phyloP scores from a whole-genome alignment of 2,797 vertebrate species.

The Eulemur rubriventer region DNA sequence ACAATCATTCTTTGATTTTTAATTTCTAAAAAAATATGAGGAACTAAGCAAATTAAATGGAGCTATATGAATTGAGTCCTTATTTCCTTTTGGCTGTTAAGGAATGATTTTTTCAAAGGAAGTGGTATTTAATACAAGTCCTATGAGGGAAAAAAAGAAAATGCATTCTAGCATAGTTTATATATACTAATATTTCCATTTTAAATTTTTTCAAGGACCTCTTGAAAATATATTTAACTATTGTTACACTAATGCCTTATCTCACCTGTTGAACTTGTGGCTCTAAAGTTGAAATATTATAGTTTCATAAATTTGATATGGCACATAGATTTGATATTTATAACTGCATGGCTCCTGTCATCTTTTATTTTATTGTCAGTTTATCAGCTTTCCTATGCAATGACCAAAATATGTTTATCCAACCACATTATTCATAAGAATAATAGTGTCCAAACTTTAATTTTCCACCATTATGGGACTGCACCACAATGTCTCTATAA shows the following conservation, averaged over 20 bases:
- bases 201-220: background rate
- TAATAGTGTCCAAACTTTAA: background rate
- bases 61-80: background rate
- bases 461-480: background rate
- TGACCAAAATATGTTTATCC: background rate
- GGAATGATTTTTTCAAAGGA: background rate
- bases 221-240: background rate
- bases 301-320: conserved; percentile 27
- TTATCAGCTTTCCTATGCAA: background rate
- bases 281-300: background rate
- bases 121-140: background rate
- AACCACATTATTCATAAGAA: background rate
- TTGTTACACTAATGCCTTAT: background rate
- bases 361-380: conserved; percentile 45
- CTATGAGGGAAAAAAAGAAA: background rate
- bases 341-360: conserved; percentile 22
- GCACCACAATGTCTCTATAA: background rate
- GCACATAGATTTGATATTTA: conserved; percentile 9
- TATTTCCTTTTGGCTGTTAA: background rate
- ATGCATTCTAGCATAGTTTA: background rate
- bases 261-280: background rate
- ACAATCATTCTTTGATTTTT: background rate
- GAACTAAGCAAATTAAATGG: background rate
- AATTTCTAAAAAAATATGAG: background rate
- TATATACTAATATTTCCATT: background rate